Conservation (phyloP, 53 echinoderm and acorn worm species). For the Stichopus horrens region DNA sequence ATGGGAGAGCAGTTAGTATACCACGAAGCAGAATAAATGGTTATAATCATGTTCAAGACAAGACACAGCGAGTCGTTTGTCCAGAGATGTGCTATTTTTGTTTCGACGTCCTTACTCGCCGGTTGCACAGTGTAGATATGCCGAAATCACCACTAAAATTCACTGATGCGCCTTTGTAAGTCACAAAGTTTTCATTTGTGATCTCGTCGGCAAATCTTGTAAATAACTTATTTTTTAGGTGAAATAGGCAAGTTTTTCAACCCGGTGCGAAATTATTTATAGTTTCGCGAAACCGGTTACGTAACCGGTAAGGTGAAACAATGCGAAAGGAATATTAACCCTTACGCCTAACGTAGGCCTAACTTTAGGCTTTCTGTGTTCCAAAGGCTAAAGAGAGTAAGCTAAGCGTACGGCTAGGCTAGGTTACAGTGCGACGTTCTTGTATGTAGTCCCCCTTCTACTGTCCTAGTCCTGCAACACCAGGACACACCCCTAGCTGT, state of each 20-base stretch:
- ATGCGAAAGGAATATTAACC: too few relatives aligned
- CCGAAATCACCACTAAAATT: constrained; percentile 88
- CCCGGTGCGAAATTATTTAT: neutral
- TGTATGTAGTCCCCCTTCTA: too few relatives aligned
- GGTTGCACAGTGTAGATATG: constrained; percentile 72
- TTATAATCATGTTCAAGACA: constrained; percentile 52
- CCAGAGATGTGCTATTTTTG: constrained; percentile 98
- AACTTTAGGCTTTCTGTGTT: too few relatives aligned
- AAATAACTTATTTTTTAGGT: too few relatives aligned
- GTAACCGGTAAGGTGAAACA: neutral
- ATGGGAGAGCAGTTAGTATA: constrained; percentile 57
- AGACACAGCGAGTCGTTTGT: constrained; percentile 78
- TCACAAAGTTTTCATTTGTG: constrained; percentile 9
- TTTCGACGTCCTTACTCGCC: constrained; percentile 89
- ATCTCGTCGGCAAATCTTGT: too few relatives aligned
- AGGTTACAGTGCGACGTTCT: too few relatives aligned
- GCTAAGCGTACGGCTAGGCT: too few relatives aligned
- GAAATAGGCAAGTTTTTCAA: neutral
- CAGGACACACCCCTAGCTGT: too few relatives aligned
- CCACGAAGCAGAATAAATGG: constrained; percentile 56
- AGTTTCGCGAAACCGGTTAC: constrained; percentile 35
- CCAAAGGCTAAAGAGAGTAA: too few relatives aligned
- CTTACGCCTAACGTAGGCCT: neutral
- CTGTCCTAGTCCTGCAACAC: too few relatives aligned
- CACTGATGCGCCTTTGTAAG: constrained; percentile 98